phyloP scores from a whole-genome alignment of 1,140 invertebrate species.

The Ruditapes philippinarum region DNA sequence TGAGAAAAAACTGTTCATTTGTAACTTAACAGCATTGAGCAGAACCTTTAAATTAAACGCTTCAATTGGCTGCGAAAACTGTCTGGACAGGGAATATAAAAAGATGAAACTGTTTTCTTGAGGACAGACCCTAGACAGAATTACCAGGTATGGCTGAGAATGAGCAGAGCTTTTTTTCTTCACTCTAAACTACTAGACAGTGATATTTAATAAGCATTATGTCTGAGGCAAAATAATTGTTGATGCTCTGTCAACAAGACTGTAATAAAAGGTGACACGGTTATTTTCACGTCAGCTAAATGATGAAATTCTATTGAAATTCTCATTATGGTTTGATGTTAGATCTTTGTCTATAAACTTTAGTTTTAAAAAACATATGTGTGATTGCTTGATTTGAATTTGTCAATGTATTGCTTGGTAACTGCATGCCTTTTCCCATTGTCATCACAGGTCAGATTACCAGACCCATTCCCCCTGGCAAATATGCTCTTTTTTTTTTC shows the following conservation, averaged over 20 bases:
- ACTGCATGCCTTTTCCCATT: too few relatives aligned
- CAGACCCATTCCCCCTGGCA: too few relatives aligned
- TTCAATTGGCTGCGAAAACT: neutral
- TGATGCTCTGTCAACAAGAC: neutral
- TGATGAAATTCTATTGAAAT: too few relatives aligned
- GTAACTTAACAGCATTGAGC: neutral
- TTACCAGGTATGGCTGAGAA: neutral
- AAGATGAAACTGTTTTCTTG: neutral
- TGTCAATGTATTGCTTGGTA: too few relatives aligned
- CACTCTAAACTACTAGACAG: neutral
- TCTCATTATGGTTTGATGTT: too few relatives aligned
- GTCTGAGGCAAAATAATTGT: neutral
- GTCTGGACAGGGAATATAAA: neutral
- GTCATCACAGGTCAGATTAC: too few relatives aligned
- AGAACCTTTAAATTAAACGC: neutral
- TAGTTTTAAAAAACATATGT: too few relatives aligned
- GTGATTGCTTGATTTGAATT: too few relatives aligned
- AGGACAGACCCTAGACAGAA: neutral
- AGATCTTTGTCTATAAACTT: too few relatives aligned
- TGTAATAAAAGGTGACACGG: neutral
- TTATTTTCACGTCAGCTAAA: too few relatives aligned
- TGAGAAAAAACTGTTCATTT: neutral
- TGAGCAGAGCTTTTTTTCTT: neutral
- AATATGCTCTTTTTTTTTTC: too few relatives aligned
- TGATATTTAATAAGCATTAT: neutral